These are phyloP conservation scores for Rachycentron canadum DNA, from an alignment of 2,797 vertebrate species.

Conservation along the genomic window DNA sequence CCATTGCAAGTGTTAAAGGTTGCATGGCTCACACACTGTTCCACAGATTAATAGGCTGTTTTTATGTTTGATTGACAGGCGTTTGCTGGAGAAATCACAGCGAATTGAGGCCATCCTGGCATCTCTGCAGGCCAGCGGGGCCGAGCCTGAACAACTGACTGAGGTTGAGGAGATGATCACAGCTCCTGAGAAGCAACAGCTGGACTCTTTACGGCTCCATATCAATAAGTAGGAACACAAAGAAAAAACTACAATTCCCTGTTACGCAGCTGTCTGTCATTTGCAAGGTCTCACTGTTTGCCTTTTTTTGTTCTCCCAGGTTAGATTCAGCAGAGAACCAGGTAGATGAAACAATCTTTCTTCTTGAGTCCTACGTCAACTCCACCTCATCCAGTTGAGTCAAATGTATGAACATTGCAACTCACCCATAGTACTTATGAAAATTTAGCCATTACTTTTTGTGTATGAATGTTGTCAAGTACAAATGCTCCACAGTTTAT, in stretches of 20 bases:
- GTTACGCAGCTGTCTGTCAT: not conserved
- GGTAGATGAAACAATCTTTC: conserved; percentile 96
- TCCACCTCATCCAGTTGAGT: conserved; percentile 70
- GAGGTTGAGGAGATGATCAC: conserved; percentile 99
- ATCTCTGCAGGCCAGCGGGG: conserved; percentile 92
- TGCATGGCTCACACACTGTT: not conserved
- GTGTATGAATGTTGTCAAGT: conserved; percentile 22
- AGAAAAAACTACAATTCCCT: not conserved
- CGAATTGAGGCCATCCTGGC: conserved; percentile 94
- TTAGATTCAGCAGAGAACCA: conserved; percentile 96
- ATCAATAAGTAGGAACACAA: conserved; percentile 90
- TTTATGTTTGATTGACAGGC: conserved; percentile 78
- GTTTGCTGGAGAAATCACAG: conserved; percentile 95
- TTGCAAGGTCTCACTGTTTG: not conserved
- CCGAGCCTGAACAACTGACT: conserved; percentile 90
- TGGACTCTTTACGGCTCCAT: conserved; percentile 90
- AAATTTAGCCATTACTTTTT: not conserved
- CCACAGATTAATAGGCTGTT: not conserved
- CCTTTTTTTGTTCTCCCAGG: conserved; percentile 74
- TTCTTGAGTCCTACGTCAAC: conserved; percentile 90
- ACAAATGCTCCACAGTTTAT: conserved; percentile 54
- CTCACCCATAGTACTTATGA: not conserved
- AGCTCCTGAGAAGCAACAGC: conserved; percentile 91
- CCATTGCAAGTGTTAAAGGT: not conserved
- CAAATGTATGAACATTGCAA: not conserved